Conservation (phyloP, 2,113 vertebrate genomes). For the Gymnocephalus cernua region DNA sequence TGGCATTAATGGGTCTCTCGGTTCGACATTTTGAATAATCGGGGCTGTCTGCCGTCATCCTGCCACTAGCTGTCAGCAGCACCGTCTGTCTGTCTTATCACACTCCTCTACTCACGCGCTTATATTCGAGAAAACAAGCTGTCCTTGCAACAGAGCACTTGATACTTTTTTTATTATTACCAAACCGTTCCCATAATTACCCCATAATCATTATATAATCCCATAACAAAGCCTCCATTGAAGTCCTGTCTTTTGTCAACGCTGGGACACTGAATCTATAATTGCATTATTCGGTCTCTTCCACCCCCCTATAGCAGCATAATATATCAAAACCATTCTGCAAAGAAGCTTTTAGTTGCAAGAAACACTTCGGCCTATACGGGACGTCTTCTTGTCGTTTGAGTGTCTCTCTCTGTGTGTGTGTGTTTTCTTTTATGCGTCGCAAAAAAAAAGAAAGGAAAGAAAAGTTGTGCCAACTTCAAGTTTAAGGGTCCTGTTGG, state of each 20-base stretch:
- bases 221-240: slow-evolving; percentile 98
- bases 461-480: slow-evolving; percentile 89
- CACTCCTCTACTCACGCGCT: slow-evolving; percentile 86
- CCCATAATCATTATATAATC: slow-evolving; percentile 99
- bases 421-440: slow-evolving; percentile 63
- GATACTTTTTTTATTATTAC: slow-evolving; percentile 94
- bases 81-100: slow-evolving; percentile 82
- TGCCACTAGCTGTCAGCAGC: slow-evolving; percentile 89
- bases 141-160: slow-evolving; percentile 87
- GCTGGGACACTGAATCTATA: slow-evolving; percentile 96
- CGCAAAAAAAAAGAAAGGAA: slow-evolving; percentile 59
- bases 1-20: slow-evolving; percentile 89
- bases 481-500: slow-evolving; percentile 88
- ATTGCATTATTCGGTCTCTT: slow-evolving; percentile 94
- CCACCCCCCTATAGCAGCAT: slow-evolving; percentile 86
- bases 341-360: slow-evolving; percentile 77
- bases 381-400: slow-evolving; percentile 43
- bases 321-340: slow-evolving; percentile 86
- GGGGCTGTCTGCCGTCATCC: slow-evolving; percentile 89
- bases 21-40: slow-evolving; percentile 93
- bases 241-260: slow-evolving; percentile 97
- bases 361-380: slow-evolving; percentile 82
- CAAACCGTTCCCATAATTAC: slow-evolving; percentile 97
- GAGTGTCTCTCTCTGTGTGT: not conserved
- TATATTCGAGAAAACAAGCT: slow-evolving; percentile 90